phyloP scores from a whole-genome alignment of 2,797 vertebrate species.

The Pangasius sanitwongsei region DNA sequence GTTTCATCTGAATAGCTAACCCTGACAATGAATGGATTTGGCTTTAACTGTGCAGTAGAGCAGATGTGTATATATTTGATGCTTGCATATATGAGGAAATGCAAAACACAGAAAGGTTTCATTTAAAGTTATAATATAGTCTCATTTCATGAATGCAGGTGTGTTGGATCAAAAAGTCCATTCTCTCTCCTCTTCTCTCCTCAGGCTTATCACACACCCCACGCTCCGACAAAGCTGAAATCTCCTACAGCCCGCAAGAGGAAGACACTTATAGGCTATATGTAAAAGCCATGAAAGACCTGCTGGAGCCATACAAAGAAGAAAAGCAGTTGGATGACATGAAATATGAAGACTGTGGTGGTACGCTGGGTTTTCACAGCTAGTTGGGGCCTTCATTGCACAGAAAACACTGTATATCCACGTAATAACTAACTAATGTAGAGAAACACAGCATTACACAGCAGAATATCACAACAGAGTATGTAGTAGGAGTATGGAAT shows the following conservation, averaged over 20 bases:
- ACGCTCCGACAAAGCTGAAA: slow-evolving; percentile 87
- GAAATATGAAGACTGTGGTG: slow-evolving; percentile 80
- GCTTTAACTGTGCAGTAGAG: neutral
- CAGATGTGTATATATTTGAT: neutral
- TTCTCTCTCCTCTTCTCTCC: slow-evolving; percentile 23
- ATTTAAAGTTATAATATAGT: neutral
- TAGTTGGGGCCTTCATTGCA: neutral
- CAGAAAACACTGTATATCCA: neutral
- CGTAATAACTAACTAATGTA: neutral
- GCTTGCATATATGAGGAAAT: neutral
- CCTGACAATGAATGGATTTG: slow-evolving; percentile 59
- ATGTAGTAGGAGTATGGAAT: neutral
- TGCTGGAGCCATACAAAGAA: slow-evolving; percentile 72
- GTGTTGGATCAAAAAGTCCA: neutral
- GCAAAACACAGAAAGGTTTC: neutral
- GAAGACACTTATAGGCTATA: slow-evolving; percentile 59
- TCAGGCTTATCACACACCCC: slow-evolving; percentile 91
- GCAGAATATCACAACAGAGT: neutral
- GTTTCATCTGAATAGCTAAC: slow-evolving; percentile 67
- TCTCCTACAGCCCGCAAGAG: slow-evolving; percentile 71
- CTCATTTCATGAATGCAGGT: neutral
- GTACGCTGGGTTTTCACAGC: slow-evolving; percentile 66
- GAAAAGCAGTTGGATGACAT: slow-evolving; percentile 57
- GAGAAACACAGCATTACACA: neutral
- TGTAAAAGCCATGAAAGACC: slow-evolving; percentile 57